Evolutionary conservation across 2,797 vertebrate genomes (phyloP), one percentile per base, ranked within the genome.

Genomic region (Falco rusticolus): DNA sequence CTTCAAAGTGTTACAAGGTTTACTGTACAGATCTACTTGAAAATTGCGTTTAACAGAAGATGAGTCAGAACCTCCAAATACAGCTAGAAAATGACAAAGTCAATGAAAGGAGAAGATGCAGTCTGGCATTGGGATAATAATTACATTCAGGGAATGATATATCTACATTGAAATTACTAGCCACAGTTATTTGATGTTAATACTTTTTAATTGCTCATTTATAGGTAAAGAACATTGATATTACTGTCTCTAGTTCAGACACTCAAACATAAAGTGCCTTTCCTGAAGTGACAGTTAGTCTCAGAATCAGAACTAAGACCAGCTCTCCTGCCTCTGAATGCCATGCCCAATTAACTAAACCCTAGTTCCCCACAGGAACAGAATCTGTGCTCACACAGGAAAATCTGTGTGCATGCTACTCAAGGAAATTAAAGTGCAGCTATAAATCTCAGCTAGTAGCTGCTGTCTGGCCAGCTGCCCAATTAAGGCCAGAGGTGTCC

Each of bases 401-500:
- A 90, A 95, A 95, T 94, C 89, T 84, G 65, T 93, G 93, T 76
- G 87, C 78, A 19, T 76, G 76, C 84, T 96, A 94, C 90, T 96
- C 89, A 86, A 94, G 91, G 87, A 96, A 97, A 97, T 96, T 94
- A 91, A 95, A 94, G 63, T 78, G 72, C 77, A 91, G 88, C 77
- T 70, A 93, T 90, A 96, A 95, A 95, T 95, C 94, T 94, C 96
- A 95, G 87, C 94, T 87, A 87, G 81, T 85, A 92, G 90, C 74
- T 94, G 86, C 87, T 95, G 89, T 87, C 93, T 96, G 96, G 96
- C 94, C 93, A 94, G 76, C 28, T 95, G 92, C 96, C 92, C 89
- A 96, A 96, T 93, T 96, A 96, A 85, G 92, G 93, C 94, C 94
- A 95, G 90, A 94, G 90, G 86, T 96, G 87, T 94, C 96, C 88